Base-by-base conservation (phyloP, 1,140 invertebrate genomes). In the Dendroctonus valens region DNA sequence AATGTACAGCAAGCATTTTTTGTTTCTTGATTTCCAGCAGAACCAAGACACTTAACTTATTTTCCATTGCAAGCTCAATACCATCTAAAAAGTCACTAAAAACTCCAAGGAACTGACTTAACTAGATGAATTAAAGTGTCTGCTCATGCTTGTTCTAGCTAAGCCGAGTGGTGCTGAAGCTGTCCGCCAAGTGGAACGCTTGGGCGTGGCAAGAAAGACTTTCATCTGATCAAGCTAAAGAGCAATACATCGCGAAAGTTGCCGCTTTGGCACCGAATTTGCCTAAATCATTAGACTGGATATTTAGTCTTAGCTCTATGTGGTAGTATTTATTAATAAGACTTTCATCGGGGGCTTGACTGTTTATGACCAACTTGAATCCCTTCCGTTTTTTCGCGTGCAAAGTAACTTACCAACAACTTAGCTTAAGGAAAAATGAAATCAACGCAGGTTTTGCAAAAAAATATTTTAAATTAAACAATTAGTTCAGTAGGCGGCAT, bases 121-220 rank as follows among this genome's bases (percentile, higher is more conserved):
- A 26, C 1, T 26, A 1, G 26, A 26, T 26, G 26, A 26, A 26
- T 3, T 26, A 26, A 46, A 46, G 42, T 12, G 42, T 11, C 1
- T 0, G 12, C 4, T n/a, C 26, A 2, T n/a, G n/a, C n/a, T 48
- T 66, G 38, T 65, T 69, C 46, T 46, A 72, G 71, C 59, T 8
- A 71, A 69, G 50, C 67, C 69, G 11, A 46, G 59, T 39, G 70
- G 67, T 46, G 12, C 48, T 7, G 96, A 93, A 80, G 94, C 91
- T 50, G 96, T 96, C n/a, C 80, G 93, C 94, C 5, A 98, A 98
- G 78, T 98, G 94, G 93, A 91, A 96, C 74, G 87, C 92, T 12
- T 98, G 96, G 96, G 85, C 87, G 70, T 80, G 77, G 26, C 90
- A 87, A 78, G 96, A 94, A 80, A 94, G 94, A 74, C 81, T 85